Base-by-base conservation (phyloP, 2,113 vertebrate genomes). In the Melanostigma gelatinosum region DNA sequence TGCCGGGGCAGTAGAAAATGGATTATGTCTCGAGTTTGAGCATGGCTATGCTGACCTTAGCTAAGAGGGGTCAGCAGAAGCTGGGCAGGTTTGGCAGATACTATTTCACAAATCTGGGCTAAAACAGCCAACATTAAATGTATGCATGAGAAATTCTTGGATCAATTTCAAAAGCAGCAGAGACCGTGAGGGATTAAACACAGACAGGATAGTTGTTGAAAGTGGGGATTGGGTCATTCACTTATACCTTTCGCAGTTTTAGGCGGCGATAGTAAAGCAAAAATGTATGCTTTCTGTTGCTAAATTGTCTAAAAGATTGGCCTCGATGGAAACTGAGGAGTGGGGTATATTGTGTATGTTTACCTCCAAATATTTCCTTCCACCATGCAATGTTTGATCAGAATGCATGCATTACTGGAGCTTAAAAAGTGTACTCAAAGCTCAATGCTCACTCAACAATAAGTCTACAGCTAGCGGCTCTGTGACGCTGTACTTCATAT, bases 31-130 rank as follows among this genome's bases (percentile, higher is more conserved):
- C 9, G 27, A 89, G 85, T 83, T 83, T 80, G 84, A 89, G 87
- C 86, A 88, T 89, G 77, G 85, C 84, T 85, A 73, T 63, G 80
- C 85, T 91, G 90, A 91, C 92, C 87, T 89, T 85, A 82, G 87
- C 80, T 92, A 90, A 93, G 89, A 91, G 87, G 84, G 89, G 88
- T 93, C 90, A 86, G 84, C 64, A 65, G 77, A 87, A 85, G 83
- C 89, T 27, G 52, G 69, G 86, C 88, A 88, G 88, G 87, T 88
- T 90, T 86, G 85, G 86, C 87, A 88, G 74, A 90, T 82, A 88
- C 87, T 66, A 84, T 82, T 90, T 87, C 86, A 85, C 75, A 88
- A 87, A 89, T 88, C 72, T 81, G 36, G 52, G 62, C 79, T 63
- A 44, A 83, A 90, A 84, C 79, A 64, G 75, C 68, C 83, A 81